A percentile compares a stretch with the other conserved stretches of the same genome.
Evolutionary conservation across 2,797 vertebrate species (phyloP).

Genomic region (Pyrocephalus nanus): DNA sequence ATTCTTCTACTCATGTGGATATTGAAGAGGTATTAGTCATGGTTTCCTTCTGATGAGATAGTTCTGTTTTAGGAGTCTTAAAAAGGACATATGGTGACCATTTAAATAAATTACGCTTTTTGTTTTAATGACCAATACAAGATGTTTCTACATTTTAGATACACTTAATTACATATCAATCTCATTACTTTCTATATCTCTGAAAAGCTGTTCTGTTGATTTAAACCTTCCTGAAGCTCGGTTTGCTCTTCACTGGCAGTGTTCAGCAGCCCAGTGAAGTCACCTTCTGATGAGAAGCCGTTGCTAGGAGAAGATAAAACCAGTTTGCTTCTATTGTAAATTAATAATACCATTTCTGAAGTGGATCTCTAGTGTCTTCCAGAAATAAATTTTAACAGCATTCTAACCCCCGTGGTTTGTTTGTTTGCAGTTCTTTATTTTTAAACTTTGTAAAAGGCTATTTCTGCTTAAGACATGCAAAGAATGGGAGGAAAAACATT

Average conservation of each 20-base stretch:
- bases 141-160: background rate
- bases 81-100: background rate
- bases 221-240: constrained; percentile 5
- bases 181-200: background rate
- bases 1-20: background rate
- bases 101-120: background rate
- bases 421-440: background rate
- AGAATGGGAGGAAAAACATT: background rate
- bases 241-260: background rate
- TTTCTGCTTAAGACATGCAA: background rate
- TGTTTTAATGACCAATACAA: background rate
- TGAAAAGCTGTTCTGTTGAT: constrained; percentile 15
- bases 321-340: constrained; percentile 4
- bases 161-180: background rate
- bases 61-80: background rate
- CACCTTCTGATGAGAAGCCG: background rate
- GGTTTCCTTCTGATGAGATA: background rate
- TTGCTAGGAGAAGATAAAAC: constrained; percentile 19
- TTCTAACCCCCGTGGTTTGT: background rate
- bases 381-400: background rate
- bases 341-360: constrained; percentile 2
- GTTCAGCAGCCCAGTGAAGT: background rate
- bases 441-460: background rate
- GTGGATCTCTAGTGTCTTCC: background rate
- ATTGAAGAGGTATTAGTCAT: background rate